Percentiles rank a stretch among this genome's conserved stretches.
Evolutionary conservation across 2,888 invertebrate genomes (phyloP).

Genomic region (Vanessa cardui): DNA sequence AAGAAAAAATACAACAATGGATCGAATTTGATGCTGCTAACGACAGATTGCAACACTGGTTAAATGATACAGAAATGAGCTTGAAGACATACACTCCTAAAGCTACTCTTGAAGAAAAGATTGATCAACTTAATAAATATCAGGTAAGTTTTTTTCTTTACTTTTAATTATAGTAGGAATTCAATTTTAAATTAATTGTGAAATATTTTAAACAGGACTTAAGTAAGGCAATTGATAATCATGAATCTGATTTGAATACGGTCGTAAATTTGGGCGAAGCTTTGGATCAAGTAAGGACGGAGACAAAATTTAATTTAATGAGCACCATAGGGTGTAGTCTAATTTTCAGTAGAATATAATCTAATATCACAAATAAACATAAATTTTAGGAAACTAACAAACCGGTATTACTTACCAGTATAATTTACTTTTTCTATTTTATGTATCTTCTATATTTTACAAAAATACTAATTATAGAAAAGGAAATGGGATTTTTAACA

Average conservation of each 20-base stretch:
- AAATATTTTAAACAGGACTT: constrained; percentile 86
- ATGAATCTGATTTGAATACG: constrained; percentile 87
- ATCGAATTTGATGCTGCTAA: constrained; percentile 93
- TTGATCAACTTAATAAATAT: constrained; percentile 94
- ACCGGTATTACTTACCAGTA: constrained; percentile 13
- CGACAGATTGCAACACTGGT: constrained; percentile 91
- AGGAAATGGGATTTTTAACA: constrained; percentile 12
- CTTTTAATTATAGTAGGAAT: constrained; percentile 2
- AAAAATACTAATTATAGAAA: constrained; percentile 27
- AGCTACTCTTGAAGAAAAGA: constrained; percentile 93
- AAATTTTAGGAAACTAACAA: constrained; percentile 45
- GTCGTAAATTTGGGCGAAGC: constrained; percentile 89
- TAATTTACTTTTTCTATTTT: constrained; percentile 31
- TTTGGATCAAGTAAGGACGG: constrained; percentile 91
- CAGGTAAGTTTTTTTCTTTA: constrained; percentile 84
- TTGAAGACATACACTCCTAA: constrained; percentile 93
- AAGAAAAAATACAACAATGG: constrained; percentile 95
- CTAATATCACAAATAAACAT: constrained; percentile 63
- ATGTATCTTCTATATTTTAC: constrained; percentile 36
- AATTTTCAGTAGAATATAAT: constrained; percentile 72
- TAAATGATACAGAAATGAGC: constrained; percentile 92
- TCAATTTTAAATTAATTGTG: constrained; percentile 45
- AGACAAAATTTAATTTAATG: constrained; percentile 49
- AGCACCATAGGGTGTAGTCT: constrained; percentile 72
- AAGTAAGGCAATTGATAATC: constrained; percentile 88